Base-by-base conservation (phyloP, 2,113 vertebrate genomes). In the Chaenocephalus aceratus region DNA sequence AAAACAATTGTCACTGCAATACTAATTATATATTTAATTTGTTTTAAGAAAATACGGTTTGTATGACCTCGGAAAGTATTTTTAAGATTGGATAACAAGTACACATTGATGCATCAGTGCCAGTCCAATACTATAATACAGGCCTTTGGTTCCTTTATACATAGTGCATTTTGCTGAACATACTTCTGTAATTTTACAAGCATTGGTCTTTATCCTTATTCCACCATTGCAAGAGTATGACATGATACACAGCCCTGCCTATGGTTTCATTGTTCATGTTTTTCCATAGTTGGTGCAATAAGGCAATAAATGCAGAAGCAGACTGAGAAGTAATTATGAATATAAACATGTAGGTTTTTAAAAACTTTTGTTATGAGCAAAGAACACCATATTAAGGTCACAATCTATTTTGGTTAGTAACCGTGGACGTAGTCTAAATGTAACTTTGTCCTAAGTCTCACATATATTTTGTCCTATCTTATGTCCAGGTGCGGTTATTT, bases 181-280 rank as follows among this genome's bases (percentile, higher is more conserved):
- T 26, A 16, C 23, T 7, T 5, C 3, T 13, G 5, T 46, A 16
- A 12, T 45, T 48, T 21, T 26, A 23, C 21, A 16, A 41, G 36
- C 16, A 52, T 36, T 48, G 30, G 36, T 66, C 30, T 36, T 16
- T 52, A 67, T 67, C 64, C 10, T 52, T 52, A 48, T 11, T 41
- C 30, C 30, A 49, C 3, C 36, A 41, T 41, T 13, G 30, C 30
- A 41, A 41, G 9, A 41, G 1, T 41, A 41, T 45, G 21, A 34
- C 10, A 5, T 30, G 49, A 64, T 30, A 14, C 14, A 0, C 51
- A 56, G 51, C 53, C 71, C 48, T 75, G 44, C 61, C 73, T 67
- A 34, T 41, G 45, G 44, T 59, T 76, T 76, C 45, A 44, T 46
- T 23, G 51, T 76, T 76, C 54, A 44, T 46, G 26, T 45, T 26